Base-by-base conservation (phyloP, 1,140 invertebrate genomes). In the Olivierus martensii region DNA sequence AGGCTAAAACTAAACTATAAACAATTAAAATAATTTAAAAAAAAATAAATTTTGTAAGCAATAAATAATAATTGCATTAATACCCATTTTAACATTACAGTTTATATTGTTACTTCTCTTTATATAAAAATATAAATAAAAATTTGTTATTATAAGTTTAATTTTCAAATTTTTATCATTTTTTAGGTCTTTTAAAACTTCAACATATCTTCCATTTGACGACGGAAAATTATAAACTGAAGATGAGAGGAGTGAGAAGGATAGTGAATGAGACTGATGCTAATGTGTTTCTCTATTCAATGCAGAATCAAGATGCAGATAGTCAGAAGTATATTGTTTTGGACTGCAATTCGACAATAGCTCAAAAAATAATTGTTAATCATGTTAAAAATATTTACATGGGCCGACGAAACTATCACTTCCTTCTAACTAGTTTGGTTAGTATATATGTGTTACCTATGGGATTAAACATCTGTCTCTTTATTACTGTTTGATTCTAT, bases 351-450 rank as follows among this genome's bases (percentile, higher is more conserved):
- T 83, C 84, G 3, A 77, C 82, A 59, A 81, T 87, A 73, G 87
- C 87, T 7, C 87, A 90, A 68, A 81, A 87, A 60, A 81, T 88
- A 58, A 80, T 92, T 22, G 81, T 88, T 52, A 78, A 77, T 49
- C 88, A 92, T 69, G 88, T 91, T 12, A 75, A 83, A 57, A 82
- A 90, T 63, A 77, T 91, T 17, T 76, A 83, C 19, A 74, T 92
- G 42, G 87, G 87, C 42, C 79, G 84, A 62, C 72, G 87, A 59
- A 90, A 87, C 59, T 93, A 88, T 72, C 89, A 94, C 66, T 94
- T 91, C 71, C 77, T 93, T 22, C 74, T 93, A 17, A 87, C 83
- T 64, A 87, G 85, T 64, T 72, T 92, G 74, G 88, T 92, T 71
- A 86, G 82, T 60, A 38, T n/a, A n/a, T n/a, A n/a, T n/a, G n/a